Base-by-base conservation (phyloP, 1,140 invertebrate genomes). In the Drosophila ananassae region DNA sequence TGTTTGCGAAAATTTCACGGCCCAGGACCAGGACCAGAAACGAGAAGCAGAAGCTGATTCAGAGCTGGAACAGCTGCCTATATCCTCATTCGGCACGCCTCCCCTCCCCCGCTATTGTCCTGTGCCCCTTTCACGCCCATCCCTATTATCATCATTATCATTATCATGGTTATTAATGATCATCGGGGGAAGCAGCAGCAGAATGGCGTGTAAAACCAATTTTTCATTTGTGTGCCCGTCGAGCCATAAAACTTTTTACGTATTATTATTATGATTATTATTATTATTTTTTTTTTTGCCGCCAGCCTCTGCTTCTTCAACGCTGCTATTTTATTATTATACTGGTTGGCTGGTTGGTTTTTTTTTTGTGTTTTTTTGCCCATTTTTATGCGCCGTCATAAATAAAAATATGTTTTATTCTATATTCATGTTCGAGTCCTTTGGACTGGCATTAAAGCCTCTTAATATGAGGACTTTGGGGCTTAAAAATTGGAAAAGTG, bases 151-250 rank as follows among this genome's bases (percentile, higher is more conserved):
- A 59, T 69, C 28, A 71, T 66, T 58, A 44, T 66, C 21, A 37
- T 46, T n/a, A 22, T 39, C 48, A 25, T n/a, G 21, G 59, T 72
- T 25, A 37, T n/a, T 50, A 64, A 28, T n/a, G 50, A 60, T 57
- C 56, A n/a, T 28, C 41, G 47, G 32, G 51, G 37, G 34, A 41
- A 22, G 25, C 44, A 50, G 34, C 69, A 46, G 46, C 50, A 44
- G 46, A 72, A 74, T 78, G 57, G 80, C 76, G 80, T 85, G 80
- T 83, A 80, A 85, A 85, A 85, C 81, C 81, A 83, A 83, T 85
- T 83, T 83, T 83, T 83, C 80, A 83, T 83, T 68, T 77, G 51
- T 80, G 61, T 58, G 66, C 81, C 77, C 80, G 77, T n/a, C 80
- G 73, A 80, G 73, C 81, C 80, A 83, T 83, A 83, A 77, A 83